Evolutionary conservation across 1,140 invertebrate genomes (phyloP), one percentile per base, ranked within the genome.

Genomic region (Neodiprion pinetum): DNA sequence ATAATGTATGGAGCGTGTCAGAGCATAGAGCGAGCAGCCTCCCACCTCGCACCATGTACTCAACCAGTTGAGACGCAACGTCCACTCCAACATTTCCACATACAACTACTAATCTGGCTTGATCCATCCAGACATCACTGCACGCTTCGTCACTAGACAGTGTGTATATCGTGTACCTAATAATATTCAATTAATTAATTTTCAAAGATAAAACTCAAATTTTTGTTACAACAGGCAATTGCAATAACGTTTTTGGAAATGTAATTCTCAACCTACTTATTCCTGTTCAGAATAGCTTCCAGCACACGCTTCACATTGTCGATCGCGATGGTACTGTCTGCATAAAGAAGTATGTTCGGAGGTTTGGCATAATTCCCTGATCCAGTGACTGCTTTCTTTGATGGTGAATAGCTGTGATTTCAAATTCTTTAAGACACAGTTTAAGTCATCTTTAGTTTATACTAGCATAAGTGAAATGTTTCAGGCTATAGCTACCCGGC

Each of bases 311-410:
- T 92, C 23, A 95, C 91, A 83, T 92, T 93, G 67, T 95, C 92
- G 78, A 92, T 93, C 28, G 93, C 92, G 28, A 91, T 90, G 67
- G 90, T 79, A 82, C 94, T 95, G 80, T 96, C 95, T 17, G 94
- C 93, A 86, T 95, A 96, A 49, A 97, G 92, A 40, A 96, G 89
- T 75, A 97, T 91, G 88, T 96, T 96, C 7, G 94, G 94, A 21
- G 95, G 95, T 89, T 96, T 94, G 9, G 81, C 74, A 72, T 74
- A 74, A 71, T 66, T 67, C 7, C 77, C 48, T 50, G 53, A 66
- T 49, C 50, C 74, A 73, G 77, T 23, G 1, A 48, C 67, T 65
- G 48, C 66, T 50, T 82, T 84, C 53, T 70, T 81, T 53, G 78
- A 71, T n/a, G 79, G 78, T 9, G 77, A 78, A 67, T 72, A 74